Evolutionary conservation across 2,888 invertebrate species (phyloP).

Genomic region (Drosophila neonasuta): DNA sequence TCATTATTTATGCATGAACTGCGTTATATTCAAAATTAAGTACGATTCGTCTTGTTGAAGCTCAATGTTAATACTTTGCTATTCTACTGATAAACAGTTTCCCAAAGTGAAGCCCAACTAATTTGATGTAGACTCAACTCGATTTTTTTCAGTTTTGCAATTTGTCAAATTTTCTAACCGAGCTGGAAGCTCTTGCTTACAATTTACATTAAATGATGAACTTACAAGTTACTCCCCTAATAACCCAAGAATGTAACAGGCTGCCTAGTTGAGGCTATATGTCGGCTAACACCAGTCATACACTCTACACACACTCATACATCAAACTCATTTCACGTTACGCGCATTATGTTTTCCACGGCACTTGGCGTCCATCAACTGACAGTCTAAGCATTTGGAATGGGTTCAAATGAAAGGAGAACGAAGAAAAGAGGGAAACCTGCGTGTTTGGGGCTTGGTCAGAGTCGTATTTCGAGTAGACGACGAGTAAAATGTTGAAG

Average conservation of each 20-base stretch:
- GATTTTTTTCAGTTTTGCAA: neutral
- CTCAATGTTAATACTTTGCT: no score
- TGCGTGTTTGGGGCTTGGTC: constrained; percentile 55
- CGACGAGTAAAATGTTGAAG: constrained; percentile 7
- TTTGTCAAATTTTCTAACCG: neutral
- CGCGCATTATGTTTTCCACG: constrained; percentile 75
- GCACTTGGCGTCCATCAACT: constrained; percentile 70
- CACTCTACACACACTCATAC: constrained; percentile 24
- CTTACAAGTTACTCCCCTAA: constrained; percentile 13
- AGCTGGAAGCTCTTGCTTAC: neutral
- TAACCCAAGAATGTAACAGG: constrained; percentile 29
- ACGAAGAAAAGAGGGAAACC: constrained; percentile 1
- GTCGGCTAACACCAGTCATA: constrained; percentile 23
- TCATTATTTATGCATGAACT: no score
- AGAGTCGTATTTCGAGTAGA: constrained; percentile 40
- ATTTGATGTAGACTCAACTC: no score
- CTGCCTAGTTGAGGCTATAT: neutral
- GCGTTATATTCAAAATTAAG: no score
- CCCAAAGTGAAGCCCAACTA: no score
- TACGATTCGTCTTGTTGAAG: no score
- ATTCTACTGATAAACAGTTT: no score
- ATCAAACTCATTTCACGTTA: constrained; percentile 74
- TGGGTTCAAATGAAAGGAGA: neutral
- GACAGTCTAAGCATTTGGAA: constrained; percentile 52
- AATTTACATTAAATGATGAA: neutral